Evolutionary conservation across 2,888 invertebrate genomes (phyloP), one percentile per base, ranked within the genome.

Genomic region (Ophion ellenae): DNA sequence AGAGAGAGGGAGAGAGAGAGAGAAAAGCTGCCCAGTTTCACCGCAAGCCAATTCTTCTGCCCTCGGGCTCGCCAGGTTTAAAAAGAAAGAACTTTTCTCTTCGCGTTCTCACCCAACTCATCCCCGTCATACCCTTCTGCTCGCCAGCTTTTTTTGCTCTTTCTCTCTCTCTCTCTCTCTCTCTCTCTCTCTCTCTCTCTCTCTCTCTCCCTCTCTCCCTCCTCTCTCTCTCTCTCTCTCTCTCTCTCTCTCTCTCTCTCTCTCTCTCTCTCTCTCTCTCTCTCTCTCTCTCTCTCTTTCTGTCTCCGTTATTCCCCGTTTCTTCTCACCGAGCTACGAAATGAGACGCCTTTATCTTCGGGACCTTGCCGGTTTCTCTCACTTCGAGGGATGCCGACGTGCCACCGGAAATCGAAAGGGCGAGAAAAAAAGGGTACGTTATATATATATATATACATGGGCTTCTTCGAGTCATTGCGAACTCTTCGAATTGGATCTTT

Each of bases 1-100:
- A 20, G 45, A 64, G 61, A 57, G 73, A 66, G 32, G 66, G 57
- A 71, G 67, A 47, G 47, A 24, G 69, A 61, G 61, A 24, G 59
- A 47, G 20, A 81, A 45, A 64, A 63, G 53, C 40, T 63, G 61
- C n/a, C 24, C n/a, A 36, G 76, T 70, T 66, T 47, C 90, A 89
- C 88, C 90, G 84, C 87, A 87, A 89, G 90, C 90, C 91, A 89
- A 90, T 90, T 88, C 89, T 85, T 86, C 84, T 84, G 77, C 77
- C 71, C 86, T 76, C 76, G 71, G 80, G 83, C 63, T 81, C 59
- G 69, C 63, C 17, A 81, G 69, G 40, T 84, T 67, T 57, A 75
- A 78, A 81, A 61, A 76, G 64, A 78, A 69, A 74, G 69, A 81
- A 83, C 59, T 66, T 47, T 66, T 67, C 77, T 75, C 75, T 28